A percentile compares a stretch with the other conserved stretches of the same genome.
Evolutionary conservation across 2,113 vertebrate genomes (phyloP).

Genomic region (Ophiodon elongatus): DNA sequence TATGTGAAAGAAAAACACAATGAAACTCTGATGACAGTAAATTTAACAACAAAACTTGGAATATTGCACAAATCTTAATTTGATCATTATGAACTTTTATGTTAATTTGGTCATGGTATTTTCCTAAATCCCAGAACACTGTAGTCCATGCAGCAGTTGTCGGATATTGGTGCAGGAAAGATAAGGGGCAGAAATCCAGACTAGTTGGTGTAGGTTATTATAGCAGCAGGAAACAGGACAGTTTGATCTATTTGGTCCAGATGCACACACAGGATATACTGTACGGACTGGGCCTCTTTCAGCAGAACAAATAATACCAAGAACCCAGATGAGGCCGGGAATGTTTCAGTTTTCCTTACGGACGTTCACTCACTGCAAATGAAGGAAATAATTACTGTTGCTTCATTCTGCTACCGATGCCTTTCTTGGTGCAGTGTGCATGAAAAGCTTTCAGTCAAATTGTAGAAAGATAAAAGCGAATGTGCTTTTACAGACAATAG

Average conservation of each 20-base stretch:
- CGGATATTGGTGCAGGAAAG: conserved; percentile 18
- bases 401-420: not conserved
- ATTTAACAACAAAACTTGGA: not conserved
- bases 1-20: too few relatives aligned
- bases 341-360: conserved; percentile 1
- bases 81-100: not conserved
- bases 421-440: not conserved
- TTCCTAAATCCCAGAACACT: not conserved
- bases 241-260: conserved; percentile 15
- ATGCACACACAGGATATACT: conserved; percentile 46
- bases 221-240: conserved; percentile 39
- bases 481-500: not conserved
- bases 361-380: not conserved
- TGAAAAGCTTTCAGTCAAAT: not conserved
- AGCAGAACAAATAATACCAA: conserved; percentile 18
- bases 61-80: not conserved
- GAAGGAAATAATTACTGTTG: not conserved
- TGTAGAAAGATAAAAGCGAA: not conserved
- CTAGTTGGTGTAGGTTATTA: conserved; percentile 1
- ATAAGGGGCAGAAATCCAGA: not conserved
- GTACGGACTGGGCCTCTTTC: not conserved
- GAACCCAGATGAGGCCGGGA: not conserved
- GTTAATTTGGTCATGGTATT: not conserved
- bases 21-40: not conserved
- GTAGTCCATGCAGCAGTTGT: not conserved